phyloP scores from a whole-genome alignment of 2,888 invertebrate genomes.

The Cylloceria caligata region DNA sequence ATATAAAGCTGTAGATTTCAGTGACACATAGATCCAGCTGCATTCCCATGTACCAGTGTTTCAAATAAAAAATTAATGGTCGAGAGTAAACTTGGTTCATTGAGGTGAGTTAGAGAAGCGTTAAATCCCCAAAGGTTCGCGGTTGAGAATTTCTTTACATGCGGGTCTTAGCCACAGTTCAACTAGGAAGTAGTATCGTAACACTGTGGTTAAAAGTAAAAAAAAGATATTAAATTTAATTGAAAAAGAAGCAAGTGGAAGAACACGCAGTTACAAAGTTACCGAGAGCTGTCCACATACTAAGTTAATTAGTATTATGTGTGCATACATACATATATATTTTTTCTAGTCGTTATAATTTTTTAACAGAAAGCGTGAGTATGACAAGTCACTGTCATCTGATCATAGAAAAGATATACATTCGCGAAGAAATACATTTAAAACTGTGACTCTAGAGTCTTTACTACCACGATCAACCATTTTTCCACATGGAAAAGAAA shows the following conservation, averaged over 20 bases:
- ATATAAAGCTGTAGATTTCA: conserved; percentile 9
- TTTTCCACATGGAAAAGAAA: background rate
- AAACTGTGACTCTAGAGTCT: background rate
- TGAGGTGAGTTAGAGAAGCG: conserved; percentile 45
- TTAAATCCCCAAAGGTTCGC: conserved; percentile 47
- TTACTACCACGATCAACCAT: background rate
- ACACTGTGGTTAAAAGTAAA: conserved; percentile 9
- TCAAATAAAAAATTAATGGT: conserved; percentile 49
- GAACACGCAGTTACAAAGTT: conserved; percentile 18
- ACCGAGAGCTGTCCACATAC: background rate
- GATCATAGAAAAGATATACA: background rate
- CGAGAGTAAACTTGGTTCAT: conserved; percentile 21
- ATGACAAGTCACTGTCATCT: background rate
- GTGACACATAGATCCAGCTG: background rate
- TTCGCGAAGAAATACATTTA: background rate
- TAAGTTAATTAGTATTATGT: background rate
- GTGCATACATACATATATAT: too few relatives aligned
- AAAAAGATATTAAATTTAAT: conserved; percentile 6
- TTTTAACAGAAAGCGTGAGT: background rate
- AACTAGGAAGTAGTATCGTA: conserved; percentile 44
- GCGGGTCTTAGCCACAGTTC: conserved; percentile 21
- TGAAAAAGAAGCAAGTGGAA: conserved; percentile 22
- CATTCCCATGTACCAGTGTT: background rate
- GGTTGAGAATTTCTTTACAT: conserved; percentile 38
- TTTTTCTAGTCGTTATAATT: background rate